Evolutionary conservation across 2,888 invertebrate species (phyloP).

Genomic region (Cataglyphis rosenhaueri): DNA sequence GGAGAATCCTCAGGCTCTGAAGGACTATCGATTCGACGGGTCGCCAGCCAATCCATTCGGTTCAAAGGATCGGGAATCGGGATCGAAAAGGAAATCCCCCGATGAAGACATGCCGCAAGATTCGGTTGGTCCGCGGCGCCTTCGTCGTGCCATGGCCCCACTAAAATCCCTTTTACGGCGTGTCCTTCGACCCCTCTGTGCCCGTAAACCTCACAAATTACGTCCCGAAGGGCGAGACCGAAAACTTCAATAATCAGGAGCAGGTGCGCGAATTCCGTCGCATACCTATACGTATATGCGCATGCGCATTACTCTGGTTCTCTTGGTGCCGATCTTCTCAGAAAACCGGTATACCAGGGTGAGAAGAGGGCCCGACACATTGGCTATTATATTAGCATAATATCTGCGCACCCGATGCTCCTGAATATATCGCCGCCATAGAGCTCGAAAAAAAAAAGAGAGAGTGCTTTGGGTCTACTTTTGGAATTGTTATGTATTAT

Average conservation of each 20-base stretch:
- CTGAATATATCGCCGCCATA: conserved; percentile 67
- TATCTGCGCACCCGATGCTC: conserved; percentile 70
- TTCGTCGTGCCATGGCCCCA: conserved; percentile 49
- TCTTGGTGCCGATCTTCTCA: conserved; percentile 27
- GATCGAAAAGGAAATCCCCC: conserved; percentile 66
- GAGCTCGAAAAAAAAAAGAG: conserved; percentile 42
- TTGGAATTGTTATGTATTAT: conserved; percentile 60
- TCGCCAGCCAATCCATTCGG: conserved; percentile 69
- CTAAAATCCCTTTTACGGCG: conserved; percentile 74
- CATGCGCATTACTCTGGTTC: conserved; percentile 32
- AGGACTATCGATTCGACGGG: conserved; percentile 61
- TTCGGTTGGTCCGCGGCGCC: conserved; percentile 55
- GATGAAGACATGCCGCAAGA: conserved; percentile 57
- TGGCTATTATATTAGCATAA: conserved; percentile 75
- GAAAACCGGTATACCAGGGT: conserved; percentile 47
- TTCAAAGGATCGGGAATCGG: conserved; percentile 69
- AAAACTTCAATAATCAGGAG: conserved; percentile 63
- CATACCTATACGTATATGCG: conserved; percentile 27
- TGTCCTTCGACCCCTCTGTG: conserved; percentile 74
- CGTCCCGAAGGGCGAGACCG: conserved; percentile 69
- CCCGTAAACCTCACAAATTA: conserved; percentile 77
- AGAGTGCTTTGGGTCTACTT: conserved; percentile 59
- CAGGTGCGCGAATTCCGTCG: conserved; percentile 74
- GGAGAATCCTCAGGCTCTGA: conserved; percentile 60
- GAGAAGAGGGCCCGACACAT: conserved; percentile 53